Conservation (phyloP, 2,113 vertebrate genomes). For the Atrichornis clamosus region DNA sequence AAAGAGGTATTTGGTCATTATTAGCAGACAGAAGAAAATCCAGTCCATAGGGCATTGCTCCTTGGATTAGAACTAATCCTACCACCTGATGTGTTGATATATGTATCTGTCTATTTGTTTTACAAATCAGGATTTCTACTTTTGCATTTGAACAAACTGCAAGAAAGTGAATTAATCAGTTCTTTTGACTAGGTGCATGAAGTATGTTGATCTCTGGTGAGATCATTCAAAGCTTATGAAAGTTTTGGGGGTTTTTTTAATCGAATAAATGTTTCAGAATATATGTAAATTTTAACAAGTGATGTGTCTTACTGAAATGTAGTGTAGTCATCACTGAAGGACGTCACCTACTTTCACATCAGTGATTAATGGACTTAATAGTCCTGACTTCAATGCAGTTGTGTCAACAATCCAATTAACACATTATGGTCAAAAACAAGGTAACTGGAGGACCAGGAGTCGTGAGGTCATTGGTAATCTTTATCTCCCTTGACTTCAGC, state of each 20-base stretch:
- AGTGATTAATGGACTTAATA: background rate
- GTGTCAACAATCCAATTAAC: background rate
- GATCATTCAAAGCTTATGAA: background rate
- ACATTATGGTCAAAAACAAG: background rate
- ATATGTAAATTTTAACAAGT: background rate
- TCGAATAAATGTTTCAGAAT: background rate
- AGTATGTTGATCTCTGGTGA: background rate
- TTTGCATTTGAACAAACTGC: background rate
- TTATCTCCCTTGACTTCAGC: background rate
- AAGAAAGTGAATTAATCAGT: background rate
- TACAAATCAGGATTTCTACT: background rate
- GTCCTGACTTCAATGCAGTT: background rate
- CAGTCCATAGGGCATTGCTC: background rate
- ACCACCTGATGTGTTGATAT: background rate
- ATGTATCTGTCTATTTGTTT: background rate
- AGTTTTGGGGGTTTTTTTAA: fast-evolving
- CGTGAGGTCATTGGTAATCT: background rate
- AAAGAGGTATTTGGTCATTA: background rate
- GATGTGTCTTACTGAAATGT: background rate
- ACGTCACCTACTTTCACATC: background rate
- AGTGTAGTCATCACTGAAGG: background rate
- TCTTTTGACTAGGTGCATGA: background rate
- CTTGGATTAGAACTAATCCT: background rate
- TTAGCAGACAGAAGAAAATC: background rate
- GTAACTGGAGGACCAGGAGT: background rate